phyloP scores from a whole-genome alignment of 2,888 invertebrate genomes.

The Colostygia pectinataria region DNA sequence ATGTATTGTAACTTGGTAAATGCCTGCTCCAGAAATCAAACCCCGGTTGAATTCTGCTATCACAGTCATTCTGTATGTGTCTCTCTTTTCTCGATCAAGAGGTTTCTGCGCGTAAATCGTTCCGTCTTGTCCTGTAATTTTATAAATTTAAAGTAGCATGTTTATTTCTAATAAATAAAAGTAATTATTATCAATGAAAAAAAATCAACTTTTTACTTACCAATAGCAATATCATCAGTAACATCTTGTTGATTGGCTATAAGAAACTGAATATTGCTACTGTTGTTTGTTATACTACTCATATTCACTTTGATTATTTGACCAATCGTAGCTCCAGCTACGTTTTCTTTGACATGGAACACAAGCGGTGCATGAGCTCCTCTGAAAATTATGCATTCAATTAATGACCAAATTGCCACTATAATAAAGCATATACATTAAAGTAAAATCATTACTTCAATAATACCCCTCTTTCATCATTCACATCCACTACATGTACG shows the following conservation, averaged over 20 bases:
- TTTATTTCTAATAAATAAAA: not conserved
- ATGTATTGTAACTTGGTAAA: slow-evolving; percentile 90
- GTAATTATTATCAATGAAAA: no score
- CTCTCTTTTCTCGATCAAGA: slow-evolving; percentile 89
- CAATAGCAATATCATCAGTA: slow-evolving; percentile 89
- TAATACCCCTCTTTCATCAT: slow-evolving; percentile 86
- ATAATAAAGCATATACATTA: not conserved
- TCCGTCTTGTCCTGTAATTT: slow-evolving; percentile 84
- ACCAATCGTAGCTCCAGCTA: slow-evolving; percentile 88
- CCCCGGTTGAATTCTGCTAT: slow-evolving; percentile 91
- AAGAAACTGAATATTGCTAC: slow-evolving; percentile 85
- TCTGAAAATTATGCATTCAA: slow-evolving; percentile 63
- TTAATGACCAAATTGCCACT: not conserved
- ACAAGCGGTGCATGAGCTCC: slow-evolving; percentile 88
- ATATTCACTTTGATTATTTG: slow-evolving; percentile 85
- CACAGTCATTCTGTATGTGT: slow-evolving; percentile 89
- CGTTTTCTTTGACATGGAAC: slow-evolving; percentile 90
- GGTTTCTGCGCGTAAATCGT: slow-evolving; percentile 89
- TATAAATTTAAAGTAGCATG: not conserved
- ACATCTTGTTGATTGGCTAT: slow-evolving; percentile 93
- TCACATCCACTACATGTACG: slow-evolving; percentile 90
- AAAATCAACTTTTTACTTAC: slow-evolving; percentile 58
- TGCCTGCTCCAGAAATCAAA: slow-evolving; percentile 86
- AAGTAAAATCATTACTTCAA: slow-evolving; percentile 73
- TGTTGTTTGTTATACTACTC: slow-evolving; percentile 56